A percentile compares a stretch with the other conserved stretches of the same genome.
phyloP scores from a whole-genome alignment of 2,888 invertebrate genomes.

The Mythimna impura region DNA sequence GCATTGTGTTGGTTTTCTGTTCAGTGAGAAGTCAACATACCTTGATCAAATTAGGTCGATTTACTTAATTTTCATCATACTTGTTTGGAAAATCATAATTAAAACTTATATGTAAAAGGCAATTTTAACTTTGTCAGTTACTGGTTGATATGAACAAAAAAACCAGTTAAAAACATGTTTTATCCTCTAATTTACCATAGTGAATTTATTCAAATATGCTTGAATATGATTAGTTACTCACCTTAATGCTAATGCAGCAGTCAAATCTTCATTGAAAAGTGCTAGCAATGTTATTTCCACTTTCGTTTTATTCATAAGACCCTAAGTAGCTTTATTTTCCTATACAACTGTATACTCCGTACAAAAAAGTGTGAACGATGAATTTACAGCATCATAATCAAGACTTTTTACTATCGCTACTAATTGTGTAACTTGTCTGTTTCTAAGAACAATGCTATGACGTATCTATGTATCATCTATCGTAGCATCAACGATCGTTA shows the following conservation, averaged over 20 bases:
- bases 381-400: conserved; percentile 15
- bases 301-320: conserved; percentile 22
- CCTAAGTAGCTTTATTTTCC: neutral
- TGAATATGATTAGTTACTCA: neutral
- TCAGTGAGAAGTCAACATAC: neutral
- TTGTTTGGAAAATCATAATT: neutral
- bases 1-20: neutral
- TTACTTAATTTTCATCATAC: neutral
- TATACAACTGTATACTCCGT: neutral
- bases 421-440: conserved; percentile 36
- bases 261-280: conserved; percentile 3
- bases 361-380: conserved; percentile 46
- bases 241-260: neutral
- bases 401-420: conserved; percentile 31
- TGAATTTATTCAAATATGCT: neutral
- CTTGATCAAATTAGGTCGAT: neutral
- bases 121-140: neutral
- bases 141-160: neutral
- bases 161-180: neutral
- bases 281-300: conserved; percentile 1
- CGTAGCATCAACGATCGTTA: conserved; percentile 17
- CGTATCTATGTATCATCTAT: conserved; percentile 39
- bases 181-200: neutral
- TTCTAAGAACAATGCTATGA: conserved; percentile 50
- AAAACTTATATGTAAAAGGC: neutral